Base-by-base conservation (phyloP, 2,797 vertebrate genomes). In the Aldrovandia affinis region DNA sequence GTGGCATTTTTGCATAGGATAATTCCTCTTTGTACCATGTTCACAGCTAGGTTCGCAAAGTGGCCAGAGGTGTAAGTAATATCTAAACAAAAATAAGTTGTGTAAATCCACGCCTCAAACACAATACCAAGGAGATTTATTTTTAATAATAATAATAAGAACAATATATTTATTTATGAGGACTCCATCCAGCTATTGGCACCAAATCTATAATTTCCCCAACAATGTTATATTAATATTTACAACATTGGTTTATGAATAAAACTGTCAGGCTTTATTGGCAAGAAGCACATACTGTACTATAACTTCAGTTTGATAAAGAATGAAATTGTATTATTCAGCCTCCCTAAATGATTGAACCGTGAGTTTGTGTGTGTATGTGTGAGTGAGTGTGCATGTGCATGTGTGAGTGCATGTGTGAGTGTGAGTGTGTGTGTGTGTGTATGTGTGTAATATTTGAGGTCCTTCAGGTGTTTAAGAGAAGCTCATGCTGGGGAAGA, bases 401-500 rank as follows among this genome's bases (percentile, higher is more conserved):
- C n/a, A 70, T 25, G 22, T 20, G 20, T 3, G 57, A 3, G 10
- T 61, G 57, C 20, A 25, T 61, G 8, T 25, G 20, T 9, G 57
- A 4, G 36, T 12, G 3, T 25, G 20, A 47, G 75, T 14, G 15
- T 20, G 15, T 42, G 10, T 39, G 39, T 42, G 22, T 28, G 2
- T 15, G 44, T 20, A 39, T 1, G 2, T 68, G 57, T 50, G 20
- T 57, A 50, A 14, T 59, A 6, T 50, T 18, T 28, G 10, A 10
- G 14, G 14, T 50, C 0, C 20, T 18, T 83, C n/a, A 0, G 18
- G 25, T 52, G 18, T 15, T 36, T 78, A 78, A 59, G 83, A 73
- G 44, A 86, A 77, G 25, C 59, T 87, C 28, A 81, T 68, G 78
- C 44, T 86, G 9, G 50, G 39, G 52, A 86, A 28, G 70, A 82